phyloP scores from a whole-genome alignment of 2,797 vertebrate genomes.

The Anisognathus igniventris region DNA sequence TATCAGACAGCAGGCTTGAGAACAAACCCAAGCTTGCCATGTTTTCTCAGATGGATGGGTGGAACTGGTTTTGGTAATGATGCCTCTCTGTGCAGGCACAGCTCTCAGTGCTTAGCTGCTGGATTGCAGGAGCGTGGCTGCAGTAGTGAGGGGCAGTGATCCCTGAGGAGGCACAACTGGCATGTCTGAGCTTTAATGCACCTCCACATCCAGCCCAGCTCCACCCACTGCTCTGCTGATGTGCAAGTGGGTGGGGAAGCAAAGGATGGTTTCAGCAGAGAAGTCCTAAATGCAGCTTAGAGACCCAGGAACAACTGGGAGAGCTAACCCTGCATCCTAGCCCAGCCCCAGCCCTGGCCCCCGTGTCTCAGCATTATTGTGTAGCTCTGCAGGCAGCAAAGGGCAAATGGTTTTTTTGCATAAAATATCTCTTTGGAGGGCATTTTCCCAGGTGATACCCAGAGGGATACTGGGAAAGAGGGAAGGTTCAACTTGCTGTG shows the following conservation, averaged over 20 bases:
- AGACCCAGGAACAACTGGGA: not conserved
- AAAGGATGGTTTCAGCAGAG: not conserved
- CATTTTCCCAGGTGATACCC: not conserved
- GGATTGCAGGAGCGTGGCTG: not conserved
- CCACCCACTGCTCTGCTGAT: not conserved
- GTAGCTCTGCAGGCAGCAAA: not conserved
- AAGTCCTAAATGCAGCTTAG: not conserved
- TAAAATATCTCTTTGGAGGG: not conserved
- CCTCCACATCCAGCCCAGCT: not conserved
- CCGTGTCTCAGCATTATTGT: not conserved
- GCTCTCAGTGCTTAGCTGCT: not conserved
- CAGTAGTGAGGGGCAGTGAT: fast-evolving
- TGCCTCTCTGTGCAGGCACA: not conserved
- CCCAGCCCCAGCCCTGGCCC: not conserved
- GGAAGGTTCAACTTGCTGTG: not conserved
- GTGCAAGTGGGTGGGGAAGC: not conserved
- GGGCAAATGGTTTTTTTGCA: not conserved
- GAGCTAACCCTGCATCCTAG: not conserved
- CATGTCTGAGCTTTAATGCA: not conserved
- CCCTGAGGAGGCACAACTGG: not conserved
- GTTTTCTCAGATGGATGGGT: not conserved
- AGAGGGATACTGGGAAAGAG: not conserved
- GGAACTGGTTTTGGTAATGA: not conserved
- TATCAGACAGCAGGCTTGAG: not conserved
- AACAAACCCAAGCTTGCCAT: not conserved